These are phyloP conservation scores for Molossus molossus DNA, from an alignment of 2,797 vertebrate genomes.

Conservation along the genomic window DNA sequence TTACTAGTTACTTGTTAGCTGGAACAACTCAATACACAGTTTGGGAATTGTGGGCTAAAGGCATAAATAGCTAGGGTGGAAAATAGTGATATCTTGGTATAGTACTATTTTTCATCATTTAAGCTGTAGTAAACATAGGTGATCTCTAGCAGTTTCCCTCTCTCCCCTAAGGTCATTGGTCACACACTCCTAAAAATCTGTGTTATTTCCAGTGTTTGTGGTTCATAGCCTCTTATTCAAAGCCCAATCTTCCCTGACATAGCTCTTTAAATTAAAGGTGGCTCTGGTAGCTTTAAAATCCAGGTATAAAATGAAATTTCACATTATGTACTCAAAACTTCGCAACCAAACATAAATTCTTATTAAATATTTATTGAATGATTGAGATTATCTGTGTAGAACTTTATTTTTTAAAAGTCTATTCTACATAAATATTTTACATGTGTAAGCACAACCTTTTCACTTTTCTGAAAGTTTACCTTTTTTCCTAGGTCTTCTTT, in stretches of 20 bases:
- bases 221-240: not conserved
- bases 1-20: not conserved
- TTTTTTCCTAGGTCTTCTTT: slow-evolving; percentile 96
- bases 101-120: not conserved
- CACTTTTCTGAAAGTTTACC: slow-evolving; percentile 89
- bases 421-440: not conserved
- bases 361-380: slow-evolving; percentile 44
- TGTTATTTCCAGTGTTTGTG: not conserved
- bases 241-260: not conserved
- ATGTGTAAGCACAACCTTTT: not conserved
- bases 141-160: not conserved
- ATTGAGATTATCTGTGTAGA: not conserved
- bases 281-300: slow-evolving; percentile 56
- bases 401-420: not conserved
- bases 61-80: not conserved
- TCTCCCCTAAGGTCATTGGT: not conserved
- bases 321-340: not conserved
- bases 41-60: not conserved
- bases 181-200: not conserved
- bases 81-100: not conserved
- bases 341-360: slow-evolving; percentile 40
- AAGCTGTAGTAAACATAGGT: not conserved
- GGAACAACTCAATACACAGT: slow-evolving; percentile 1
- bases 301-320: not conserved
- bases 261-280: slow-evolving; percentile 25